Percentiles rank a stretch among this genome's conserved stretches.
Evolutionary conservation across 2,797 vertebrate species (phyloP).

Genomic region (Myotis daubentonii): DNA sequence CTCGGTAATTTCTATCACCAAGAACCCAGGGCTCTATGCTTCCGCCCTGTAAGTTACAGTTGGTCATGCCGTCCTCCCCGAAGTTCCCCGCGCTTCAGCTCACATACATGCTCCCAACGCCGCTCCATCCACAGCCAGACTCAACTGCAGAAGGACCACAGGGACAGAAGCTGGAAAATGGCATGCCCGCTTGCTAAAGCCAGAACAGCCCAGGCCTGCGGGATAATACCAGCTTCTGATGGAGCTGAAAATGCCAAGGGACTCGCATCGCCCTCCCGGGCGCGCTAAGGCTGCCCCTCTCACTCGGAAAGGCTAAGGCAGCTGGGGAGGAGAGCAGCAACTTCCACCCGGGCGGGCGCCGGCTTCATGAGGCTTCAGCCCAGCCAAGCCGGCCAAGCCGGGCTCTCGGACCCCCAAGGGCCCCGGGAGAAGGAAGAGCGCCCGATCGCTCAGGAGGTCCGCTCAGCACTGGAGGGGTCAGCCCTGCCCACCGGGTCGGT

Average conservation of each 20-base stretch:
- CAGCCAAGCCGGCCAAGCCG: not conserved
- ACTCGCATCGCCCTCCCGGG: slow-evolving; percentile 5
- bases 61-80: slow-evolving; percentile 29
- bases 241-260: slow-evolving; percentile 52
- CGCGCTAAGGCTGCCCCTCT: not conserved
- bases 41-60: not conserved
- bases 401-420: slow-evolving; percentile 22
- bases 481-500: not conserved
- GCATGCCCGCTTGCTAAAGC: slow-evolving; percentile 43
- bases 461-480: slow-evolving; percentile 18
- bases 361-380: slow-evolving; percentile 67
- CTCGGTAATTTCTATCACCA: not conserved
- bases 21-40: not conserved
- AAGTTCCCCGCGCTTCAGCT: slow-evolving; percentile 53
- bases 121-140: slow-evolving; percentile 37
- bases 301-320: slow-evolving; percentile 53
- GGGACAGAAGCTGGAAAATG: slow-evolving; percentile 53
- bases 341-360: not conserved
- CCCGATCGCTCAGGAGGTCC: not conserved
- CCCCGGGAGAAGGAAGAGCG: not conserved
- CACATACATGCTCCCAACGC: not conserved
- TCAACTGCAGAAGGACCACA: slow-evolving; percentile 42
- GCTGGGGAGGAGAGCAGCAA: slow-evolving; percentile 36
- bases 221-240: slow-evolving; percentile 46
- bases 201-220: slow-evolving; percentile 16